These are phyloP conservation scores for Acanthis flammea DNA, from an alignment of 2,797 vertebrate genomes.

Conservation along the genomic window DNA sequence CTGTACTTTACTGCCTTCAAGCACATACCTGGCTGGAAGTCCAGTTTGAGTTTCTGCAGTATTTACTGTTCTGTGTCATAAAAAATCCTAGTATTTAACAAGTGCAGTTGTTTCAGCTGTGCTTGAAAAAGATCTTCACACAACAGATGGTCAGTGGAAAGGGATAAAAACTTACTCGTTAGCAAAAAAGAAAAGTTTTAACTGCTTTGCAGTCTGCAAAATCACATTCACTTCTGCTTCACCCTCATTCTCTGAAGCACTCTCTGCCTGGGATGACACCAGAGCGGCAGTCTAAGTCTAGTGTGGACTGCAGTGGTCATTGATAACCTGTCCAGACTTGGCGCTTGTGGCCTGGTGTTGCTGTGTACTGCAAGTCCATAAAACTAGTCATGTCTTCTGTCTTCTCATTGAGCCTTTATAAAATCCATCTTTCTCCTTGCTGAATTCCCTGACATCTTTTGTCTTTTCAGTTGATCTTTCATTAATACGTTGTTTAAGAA, in stretches of 20 bases:
- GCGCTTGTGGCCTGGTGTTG: background rate
- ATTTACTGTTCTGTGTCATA: background rate
- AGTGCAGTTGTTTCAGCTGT: background rate
- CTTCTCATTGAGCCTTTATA: background rate
- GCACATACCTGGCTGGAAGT: background rate
- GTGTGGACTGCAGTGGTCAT: background rate
- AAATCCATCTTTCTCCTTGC: background rate
- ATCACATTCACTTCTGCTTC: background rate
- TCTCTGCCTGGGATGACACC: background rate
- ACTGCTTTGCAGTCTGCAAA: background rate
- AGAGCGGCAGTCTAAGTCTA: background rate
- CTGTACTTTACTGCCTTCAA: background rate
- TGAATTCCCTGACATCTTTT: background rate
- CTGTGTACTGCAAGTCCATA: background rate
- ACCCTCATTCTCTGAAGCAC: fast-evolving
- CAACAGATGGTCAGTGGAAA: background rate
- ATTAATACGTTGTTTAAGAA: background rate
- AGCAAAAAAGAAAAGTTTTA: background rate
- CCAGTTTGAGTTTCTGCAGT: background rate
- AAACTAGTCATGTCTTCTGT: background rate
- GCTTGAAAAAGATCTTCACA: background rate
- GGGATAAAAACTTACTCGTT: background rate
- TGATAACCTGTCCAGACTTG: background rate
- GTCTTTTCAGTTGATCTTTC: background rate
- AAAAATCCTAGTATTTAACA: background rate